Evolutionary conservation across 1,140 invertebrate genomes (phyloP).

Genomic region (Dryas iulia): DNA sequence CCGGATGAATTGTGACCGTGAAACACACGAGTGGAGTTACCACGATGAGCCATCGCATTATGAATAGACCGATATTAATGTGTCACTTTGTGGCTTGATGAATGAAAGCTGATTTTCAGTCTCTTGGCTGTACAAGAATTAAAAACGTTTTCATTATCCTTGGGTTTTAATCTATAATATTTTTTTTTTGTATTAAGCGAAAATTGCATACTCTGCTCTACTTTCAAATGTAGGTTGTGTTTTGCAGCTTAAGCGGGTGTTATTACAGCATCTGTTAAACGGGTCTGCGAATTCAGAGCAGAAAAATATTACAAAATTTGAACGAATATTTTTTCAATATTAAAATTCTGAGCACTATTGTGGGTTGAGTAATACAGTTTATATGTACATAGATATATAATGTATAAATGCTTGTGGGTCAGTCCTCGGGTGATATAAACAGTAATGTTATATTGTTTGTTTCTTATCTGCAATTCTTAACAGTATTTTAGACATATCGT

Average conservation of each 20-base stretch:
- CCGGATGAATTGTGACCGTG: neutral
- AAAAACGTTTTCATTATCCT: neutral
- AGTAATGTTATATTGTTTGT: too few relatives aligned
- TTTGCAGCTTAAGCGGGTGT: neutral
- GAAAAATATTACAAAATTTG: neutral
- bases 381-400: neutral
- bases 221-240: neutral
- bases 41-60: neutral
- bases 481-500: too few relatives aligned
- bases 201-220: neutral
- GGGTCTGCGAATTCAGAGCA: neutral
- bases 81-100: neutral
- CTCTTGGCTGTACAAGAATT: neutral
- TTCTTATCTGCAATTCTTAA: too few relatives aligned
- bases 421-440: too few relatives aligned
- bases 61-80: slow-evolving; percentile 9
- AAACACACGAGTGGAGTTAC: neutral
- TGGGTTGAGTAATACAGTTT: neutral
- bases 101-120: slow-evolving; percentile 1
- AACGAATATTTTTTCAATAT: neutral
- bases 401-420: neutral
- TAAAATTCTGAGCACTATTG: neutral
- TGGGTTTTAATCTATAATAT: neutral
- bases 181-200: neutral
- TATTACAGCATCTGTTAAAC: slow-evolving; percentile 2